These are phyloP conservation scores for Sciurus carolinensis DNA, from an alignment of 2,797 vertebrate species.

Conservation along the genomic window DNA sequence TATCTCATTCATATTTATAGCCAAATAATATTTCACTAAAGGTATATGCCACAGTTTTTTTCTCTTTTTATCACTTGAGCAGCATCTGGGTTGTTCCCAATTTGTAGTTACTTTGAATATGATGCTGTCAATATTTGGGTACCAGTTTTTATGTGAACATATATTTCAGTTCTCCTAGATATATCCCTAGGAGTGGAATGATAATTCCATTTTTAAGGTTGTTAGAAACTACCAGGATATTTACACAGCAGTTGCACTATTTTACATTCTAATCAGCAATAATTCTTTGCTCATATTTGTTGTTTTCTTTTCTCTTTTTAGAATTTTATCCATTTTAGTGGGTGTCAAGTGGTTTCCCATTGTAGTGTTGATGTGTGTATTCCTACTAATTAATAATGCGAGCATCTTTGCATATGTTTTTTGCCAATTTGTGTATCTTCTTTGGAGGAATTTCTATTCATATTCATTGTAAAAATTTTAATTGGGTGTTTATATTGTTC, in stretches of 20 bases:
- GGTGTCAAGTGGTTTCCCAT: neutral
- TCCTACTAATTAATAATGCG: neutral
- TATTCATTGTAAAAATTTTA: neutral
- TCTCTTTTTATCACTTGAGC: neutral
- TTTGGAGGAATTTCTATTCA: neutral
- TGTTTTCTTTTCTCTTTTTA: neutral
- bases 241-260: neutral
- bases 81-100: neutral
- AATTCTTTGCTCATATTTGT: neutral
- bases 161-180: neutral
- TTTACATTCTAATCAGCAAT: neutral
- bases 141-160: neutral
- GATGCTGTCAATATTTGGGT: neutral
- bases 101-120: neutral
- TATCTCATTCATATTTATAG: neutral
- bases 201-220: neutral
- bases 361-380: neutral
- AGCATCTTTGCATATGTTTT: neutral
- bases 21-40: neutral
- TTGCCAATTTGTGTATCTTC: neutral
- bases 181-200: neutral
- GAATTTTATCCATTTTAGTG: neutral
- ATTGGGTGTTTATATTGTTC: neutral
- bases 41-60: neutral
- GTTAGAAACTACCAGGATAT: neutral